Conservation (phyloP, 2,113 vertebrate species). For the Scolopax mira region DNA sequence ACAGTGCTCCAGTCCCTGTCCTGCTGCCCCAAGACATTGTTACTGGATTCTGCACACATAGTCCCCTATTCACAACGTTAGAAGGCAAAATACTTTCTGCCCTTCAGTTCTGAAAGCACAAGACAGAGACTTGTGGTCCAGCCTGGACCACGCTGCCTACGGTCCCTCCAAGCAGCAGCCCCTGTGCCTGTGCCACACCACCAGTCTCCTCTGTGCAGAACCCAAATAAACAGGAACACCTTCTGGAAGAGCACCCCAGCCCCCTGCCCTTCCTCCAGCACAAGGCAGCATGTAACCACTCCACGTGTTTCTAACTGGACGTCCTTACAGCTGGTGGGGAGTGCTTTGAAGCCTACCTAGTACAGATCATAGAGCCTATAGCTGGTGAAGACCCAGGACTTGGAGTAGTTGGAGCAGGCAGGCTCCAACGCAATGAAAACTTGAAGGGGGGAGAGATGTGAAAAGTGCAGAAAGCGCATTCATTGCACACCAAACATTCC, state of each 20-base stretch:
- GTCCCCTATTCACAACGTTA: not conserved
- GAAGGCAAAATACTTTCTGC: not conserved
- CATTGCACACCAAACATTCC: not conserved
- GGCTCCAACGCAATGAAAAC: not conserved
- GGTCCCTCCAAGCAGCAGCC: not conserved
- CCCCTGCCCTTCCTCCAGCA: not conserved
- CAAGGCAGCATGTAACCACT: not conserved
- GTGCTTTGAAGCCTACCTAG: not conserved
- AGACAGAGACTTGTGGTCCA: not conserved
- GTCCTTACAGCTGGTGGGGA: not conserved
- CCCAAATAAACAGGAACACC: not conserved
- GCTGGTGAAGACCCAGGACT: not conserved
- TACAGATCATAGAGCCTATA: not conserved
- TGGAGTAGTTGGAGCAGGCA: not conserved
- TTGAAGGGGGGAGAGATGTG: not conserved
- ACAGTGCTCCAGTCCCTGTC: not conserved
- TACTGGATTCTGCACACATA: not conserved
- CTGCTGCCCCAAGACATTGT: not conserved
- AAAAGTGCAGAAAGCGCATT: not conserved
- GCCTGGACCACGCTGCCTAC: not conserved
- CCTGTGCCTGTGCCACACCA: not conserved
- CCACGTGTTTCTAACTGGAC: fast-evolving
- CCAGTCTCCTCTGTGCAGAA: not conserved
- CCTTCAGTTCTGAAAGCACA: not conserved
- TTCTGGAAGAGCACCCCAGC: not conserved